phyloP scores from a whole-genome alignment of 2,888 invertebrate species.

The Congeria kusceri region DNA sequence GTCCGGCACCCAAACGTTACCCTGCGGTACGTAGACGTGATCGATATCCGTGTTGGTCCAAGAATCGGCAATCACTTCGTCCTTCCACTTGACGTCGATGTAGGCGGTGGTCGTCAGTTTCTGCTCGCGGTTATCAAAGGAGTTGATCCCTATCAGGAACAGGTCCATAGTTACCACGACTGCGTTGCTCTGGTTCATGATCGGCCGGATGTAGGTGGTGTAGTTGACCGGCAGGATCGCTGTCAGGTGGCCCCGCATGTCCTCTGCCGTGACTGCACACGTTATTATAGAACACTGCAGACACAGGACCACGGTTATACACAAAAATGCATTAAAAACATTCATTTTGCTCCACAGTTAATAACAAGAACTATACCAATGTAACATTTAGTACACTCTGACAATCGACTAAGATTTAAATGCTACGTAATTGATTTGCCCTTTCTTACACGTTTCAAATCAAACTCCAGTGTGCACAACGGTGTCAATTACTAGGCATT shows the following conservation, averaged over 20 bases:
- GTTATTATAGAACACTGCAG: too few species aligned
- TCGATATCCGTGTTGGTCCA: conserved; percentile 36
- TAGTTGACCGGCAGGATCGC: conserved; percentile 42
- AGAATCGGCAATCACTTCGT: conserved; percentile 46
- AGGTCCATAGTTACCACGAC: conserved; percentile 56
- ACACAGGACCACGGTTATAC: too few species aligned
- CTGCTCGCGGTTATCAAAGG: conserved; percentile 62
- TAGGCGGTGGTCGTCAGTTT: conserved; percentile 63
- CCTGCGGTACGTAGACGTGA: conserved; percentile 52
- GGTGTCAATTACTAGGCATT: too few species aligned
- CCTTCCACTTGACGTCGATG: conserved; percentile 61
- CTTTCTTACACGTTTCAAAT: too few species aligned
- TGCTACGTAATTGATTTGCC: too few species aligned
- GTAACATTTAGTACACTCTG: too few species aligned
- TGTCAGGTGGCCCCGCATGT: conserved; percentile 36
- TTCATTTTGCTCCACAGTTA: too few species aligned
- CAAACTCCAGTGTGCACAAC: too few species aligned
- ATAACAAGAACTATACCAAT: too few species aligned
- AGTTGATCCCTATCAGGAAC: conserved; percentile 60
- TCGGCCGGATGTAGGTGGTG: conserved; percentile 63
- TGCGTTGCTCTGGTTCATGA: conserved; percentile 50
- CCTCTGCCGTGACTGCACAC: background rate
- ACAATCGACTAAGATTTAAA: too few species aligned
- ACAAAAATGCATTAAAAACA: too few species aligned
- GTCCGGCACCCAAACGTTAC: conserved; percentile 64